phyloP scores from a whole-genome alignment of 2,888 invertebrate species.

The Plagiodera versicolora region DNA sequence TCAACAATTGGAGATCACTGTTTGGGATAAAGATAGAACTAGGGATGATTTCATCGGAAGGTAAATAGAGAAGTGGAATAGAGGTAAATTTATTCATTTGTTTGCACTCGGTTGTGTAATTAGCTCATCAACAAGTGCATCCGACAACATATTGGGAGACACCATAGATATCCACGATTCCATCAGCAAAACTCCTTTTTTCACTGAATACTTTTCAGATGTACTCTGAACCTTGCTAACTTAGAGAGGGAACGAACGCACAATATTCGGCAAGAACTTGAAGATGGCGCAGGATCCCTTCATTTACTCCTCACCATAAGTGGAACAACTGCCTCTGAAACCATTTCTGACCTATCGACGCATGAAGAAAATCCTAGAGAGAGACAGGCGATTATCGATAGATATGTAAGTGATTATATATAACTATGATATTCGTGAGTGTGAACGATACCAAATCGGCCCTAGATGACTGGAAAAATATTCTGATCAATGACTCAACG shows the following conservation, averaged over 20 bases:
- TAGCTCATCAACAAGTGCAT: too few relatives aligned
- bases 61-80: conserved; percentile 56
- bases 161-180: too few relatives aligned
- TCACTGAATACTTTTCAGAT: conserved; percentile 59
- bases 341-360: conserved; percentile 86
- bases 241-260: conserved; percentile 91
- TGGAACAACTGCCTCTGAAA: conserved; percentile 90
- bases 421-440: too few relatives aligned
- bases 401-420: conserved; percentile 69
- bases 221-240: conserved; percentile 79
- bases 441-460: too few relatives aligned
- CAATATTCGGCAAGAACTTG: conserved; percentile 83
- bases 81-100: too few relatives aligned
- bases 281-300: conserved; percentile 85
- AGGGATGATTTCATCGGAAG: conserved; percentile 87
- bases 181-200: too few relatives aligned
- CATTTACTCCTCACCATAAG: conserved; percentile 91
- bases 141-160: too few relatives aligned
- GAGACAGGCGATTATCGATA: conserved; percentile 61
- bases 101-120: too few relatives aligned
- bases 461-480: too few relatives aligned
- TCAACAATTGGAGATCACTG: conserved; percentile 86
- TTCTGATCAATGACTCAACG: too few relatives aligned
- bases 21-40: conserved; percentile 88
- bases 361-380: conserved; percentile 81